Conservation (phyloP, 1,140 invertebrate genomes). For the Campoletis sonorensis region DNA sequence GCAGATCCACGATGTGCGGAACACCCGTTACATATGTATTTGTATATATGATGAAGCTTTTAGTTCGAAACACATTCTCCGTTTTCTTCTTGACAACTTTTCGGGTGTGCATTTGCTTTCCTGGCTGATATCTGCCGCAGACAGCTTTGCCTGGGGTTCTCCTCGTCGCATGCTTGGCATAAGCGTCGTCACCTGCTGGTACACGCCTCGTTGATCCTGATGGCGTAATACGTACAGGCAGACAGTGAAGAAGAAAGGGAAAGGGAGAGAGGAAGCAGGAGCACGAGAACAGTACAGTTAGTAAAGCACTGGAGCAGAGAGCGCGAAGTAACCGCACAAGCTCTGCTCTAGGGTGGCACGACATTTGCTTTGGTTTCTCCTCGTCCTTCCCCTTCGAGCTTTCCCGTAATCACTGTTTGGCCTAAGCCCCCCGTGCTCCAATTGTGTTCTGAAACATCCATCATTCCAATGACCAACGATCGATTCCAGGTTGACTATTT, state of each 20-base stretch:
- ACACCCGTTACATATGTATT: not conserved
- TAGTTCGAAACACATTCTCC: constrained; percentile 2
- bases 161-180: constrained; percentile 33
- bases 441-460: not conserved
- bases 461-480: not conserved
- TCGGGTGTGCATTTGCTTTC: constrained; percentile 12
- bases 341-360: constrained; percentile 13
- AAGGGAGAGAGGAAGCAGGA: constrained; percentile 17
- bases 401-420: constrained; percentile 5
- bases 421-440: not conserved
- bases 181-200: constrained; percentile 46
- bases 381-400: constrained; percentile 18
- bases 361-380: constrained; percentile 20
- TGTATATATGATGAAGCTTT: not conserved
- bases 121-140: constrained; percentile 40
- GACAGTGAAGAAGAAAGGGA: constrained; percentile 33
- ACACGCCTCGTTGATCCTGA: constrained; percentile 41
- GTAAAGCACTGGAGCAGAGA: constrained; percentile 25
- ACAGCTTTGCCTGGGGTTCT: constrained; percentile 39
- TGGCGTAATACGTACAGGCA: constrained; percentile 23
- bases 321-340: constrained; percentile 41
- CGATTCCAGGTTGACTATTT: not conserved
- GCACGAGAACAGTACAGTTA: not conserved
- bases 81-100: constrained; percentile 11
- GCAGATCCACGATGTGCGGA: too few species aligned